phyloP scores from a whole-genome alignment of 2,888 invertebrate genomes.

The Aleiodes leptofemur region DNA sequence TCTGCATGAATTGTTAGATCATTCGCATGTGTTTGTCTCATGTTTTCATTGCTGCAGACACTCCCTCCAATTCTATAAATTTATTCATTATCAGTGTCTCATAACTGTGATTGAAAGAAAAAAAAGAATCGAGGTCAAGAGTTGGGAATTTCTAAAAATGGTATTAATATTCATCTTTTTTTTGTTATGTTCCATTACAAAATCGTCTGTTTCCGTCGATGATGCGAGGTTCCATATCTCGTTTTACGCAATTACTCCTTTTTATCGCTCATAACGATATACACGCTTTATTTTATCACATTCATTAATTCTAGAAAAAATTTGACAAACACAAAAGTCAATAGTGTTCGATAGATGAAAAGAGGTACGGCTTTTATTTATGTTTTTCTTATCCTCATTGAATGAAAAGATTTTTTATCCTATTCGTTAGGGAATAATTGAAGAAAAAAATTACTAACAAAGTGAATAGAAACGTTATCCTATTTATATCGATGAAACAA shows the following conservation, averaged over 20 bases:
- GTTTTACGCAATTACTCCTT: constrained; percentile 15
- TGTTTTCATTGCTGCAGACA: constrained; percentile 8
- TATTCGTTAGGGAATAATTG: background rate
- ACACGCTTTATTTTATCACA: background rate
- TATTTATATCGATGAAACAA: constrained; percentile 68
- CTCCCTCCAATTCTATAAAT: constrained; percentile 25
- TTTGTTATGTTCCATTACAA: background rate
- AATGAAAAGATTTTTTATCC: background rate
- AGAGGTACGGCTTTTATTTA: constrained; percentile 38
- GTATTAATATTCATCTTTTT: constrained; percentile 17
- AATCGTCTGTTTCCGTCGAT: constrained; percentile 20
- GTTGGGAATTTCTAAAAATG: constrained; percentile 9
- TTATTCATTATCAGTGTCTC: constrained; percentile 21
- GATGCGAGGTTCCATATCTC: background rate
- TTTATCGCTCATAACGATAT: constrained; percentile 12
- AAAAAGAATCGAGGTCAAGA: constrained; percentile 22
- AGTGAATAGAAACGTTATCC: constrained; percentile 9
- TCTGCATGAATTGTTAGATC: background rate
- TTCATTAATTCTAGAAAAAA: constrained; percentile 11
- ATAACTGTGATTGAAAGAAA: constrained; percentile 11
- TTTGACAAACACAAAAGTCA: background rate
- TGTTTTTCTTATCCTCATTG: constrained; percentile 34
- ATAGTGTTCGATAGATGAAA: constrained; percentile 5
- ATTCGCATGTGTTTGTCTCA: too few species aligned
- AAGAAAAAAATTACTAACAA: background rate